Evolutionary conservation across 2,888 invertebrate genomes (phyloP).

Genomic region (Scaptomyza cyrtandrae): DNA sequence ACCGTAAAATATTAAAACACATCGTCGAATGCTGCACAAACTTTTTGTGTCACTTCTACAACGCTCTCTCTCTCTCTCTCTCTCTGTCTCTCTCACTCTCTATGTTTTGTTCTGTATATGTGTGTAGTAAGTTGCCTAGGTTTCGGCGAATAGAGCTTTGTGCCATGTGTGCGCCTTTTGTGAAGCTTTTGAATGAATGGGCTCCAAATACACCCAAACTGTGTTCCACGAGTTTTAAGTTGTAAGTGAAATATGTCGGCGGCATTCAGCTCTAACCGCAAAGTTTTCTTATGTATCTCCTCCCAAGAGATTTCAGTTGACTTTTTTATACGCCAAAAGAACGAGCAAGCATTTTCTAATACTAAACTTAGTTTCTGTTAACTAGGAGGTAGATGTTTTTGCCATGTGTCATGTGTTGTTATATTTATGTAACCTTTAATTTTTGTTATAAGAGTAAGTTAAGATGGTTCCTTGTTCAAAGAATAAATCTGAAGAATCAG

Average conservation of each 20-base stretch:
- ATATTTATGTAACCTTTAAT: too few relatives aligned
- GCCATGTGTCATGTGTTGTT: too few relatives aligned
- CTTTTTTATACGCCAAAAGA: too few relatives aligned
- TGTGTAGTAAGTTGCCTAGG: conserved; percentile 18
- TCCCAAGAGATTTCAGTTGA: conserved; percentile 7
- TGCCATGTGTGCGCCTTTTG: conserved; percentile 24
- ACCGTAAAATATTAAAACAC: conserved; percentile 48
- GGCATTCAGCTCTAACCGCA: conserved; percentile 37
- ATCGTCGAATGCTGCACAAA: conserved; percentile 22
- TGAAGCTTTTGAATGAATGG: conserved; percentile 28
- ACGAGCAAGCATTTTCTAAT: neutral
- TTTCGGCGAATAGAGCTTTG: conserved; percentile 2
- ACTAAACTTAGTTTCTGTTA: neutral
- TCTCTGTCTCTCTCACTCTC: neutral
- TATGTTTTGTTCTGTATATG: neutral
- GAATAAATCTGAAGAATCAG: too few relatives aligned
- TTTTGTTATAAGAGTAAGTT: too few relatives aligned
- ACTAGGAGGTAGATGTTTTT: too few relatives aligned
- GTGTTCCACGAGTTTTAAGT: conserved; percentile 20
- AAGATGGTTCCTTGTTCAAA: too few relatives aligned
- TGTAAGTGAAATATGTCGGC: conserved; percentile 52
- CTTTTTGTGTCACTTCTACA: conserved; percentile 20
- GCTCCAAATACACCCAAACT: conserved; percentile 18
- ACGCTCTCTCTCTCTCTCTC: neutral
- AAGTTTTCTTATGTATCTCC: conserved; percentile 14